These are phyloP conservation scores for Heliangelus exortis DNA, from an alignment of 2,797 vertebrate species.

Conservation along the genomic window DNA sequence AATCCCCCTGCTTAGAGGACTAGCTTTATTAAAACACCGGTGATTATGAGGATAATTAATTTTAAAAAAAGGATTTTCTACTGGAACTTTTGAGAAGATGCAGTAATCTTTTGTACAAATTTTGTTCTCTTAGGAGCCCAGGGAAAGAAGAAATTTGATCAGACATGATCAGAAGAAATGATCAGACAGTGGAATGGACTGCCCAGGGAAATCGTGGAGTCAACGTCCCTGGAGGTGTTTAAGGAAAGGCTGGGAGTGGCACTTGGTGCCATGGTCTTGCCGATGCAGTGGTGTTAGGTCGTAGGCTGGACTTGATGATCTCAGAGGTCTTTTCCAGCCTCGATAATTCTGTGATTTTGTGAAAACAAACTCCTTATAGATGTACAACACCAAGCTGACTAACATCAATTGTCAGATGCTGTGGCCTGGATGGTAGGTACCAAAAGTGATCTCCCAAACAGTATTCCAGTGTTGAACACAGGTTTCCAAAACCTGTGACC, in stretches of 20 bases:
- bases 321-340: too few species aligned
- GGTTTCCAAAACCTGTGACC: neutral
- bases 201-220: too few species aligned
- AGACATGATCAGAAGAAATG: too few species aligned
- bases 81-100: neutral
- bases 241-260: too few species aligned
- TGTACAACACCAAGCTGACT: neutral
- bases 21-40: neutral
- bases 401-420: neutral
- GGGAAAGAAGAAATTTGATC: neutral
- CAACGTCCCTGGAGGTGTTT: too few species aligned
- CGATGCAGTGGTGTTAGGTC: too few species aligned
- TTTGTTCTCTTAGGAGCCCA: neutral
- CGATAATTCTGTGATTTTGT: too few species aligned
- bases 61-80: neutral
- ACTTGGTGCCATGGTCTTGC: too few species aligned
- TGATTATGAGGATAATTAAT: conserved; percentile 1
- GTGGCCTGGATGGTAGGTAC: neutral
- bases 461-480: neutral
- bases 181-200: too few species aligned
- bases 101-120: neutral
- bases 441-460: neutral
- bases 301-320: too few species aligned
- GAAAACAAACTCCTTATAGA: neutral
- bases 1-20: neutral